phyloP scores from a whole-genome alignment of 2,888 invertebrate genomes.

The Eristalinus sepulchralis region DNA sequence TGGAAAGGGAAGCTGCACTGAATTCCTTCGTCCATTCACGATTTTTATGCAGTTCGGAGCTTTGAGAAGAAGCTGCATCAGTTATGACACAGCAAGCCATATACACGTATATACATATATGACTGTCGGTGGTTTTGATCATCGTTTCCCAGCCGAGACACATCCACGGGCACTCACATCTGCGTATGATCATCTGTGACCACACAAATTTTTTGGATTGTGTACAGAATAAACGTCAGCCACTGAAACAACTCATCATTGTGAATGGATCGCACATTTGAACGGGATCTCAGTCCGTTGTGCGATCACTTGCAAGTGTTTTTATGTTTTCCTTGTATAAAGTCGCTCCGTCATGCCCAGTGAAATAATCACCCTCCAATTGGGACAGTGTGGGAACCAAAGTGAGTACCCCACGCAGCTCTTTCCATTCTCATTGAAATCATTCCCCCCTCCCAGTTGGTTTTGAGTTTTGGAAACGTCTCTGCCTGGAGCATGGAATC shows the following conservation, averaged over 20 bases:
- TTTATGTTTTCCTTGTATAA: neutral
- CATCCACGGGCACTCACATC: too few species aligned
- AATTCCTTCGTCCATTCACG: too few species aligned
- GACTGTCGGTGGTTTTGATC: too few species aligned
- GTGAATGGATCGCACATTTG: neutral
- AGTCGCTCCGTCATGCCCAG: slow-evolving; percentile 88
- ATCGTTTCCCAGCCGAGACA: too few species aligned
- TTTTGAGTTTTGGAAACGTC: slow-evolving; percentile 99
- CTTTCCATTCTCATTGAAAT: neutral
- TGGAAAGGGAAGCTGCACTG: too few species aligned
- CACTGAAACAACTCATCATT: neutral
- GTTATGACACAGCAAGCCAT: too few species aligned
- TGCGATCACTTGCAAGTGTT: neutral
- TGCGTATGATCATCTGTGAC: too few species aligned
- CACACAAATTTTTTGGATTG: neutral
- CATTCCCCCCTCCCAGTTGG: slow-evolving; percentile 85
- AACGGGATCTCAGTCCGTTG: neutral
- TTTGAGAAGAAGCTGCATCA: too few species aligned
- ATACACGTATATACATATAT: too few species aligned
- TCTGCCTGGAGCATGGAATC: slow-evolving; percentile 98
- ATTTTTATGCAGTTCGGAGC: too few species aligned
- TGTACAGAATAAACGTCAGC: neutral
- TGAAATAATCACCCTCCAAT: slow-evolving; percentile 99
- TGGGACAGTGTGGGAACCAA: slow-evolving; percentile 99
- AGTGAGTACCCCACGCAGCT: slow-evolving; percentile 84